Conservation (phyloP, 2,113 vertebrate genomes). For the Orientallactaga bullata region DNA sequence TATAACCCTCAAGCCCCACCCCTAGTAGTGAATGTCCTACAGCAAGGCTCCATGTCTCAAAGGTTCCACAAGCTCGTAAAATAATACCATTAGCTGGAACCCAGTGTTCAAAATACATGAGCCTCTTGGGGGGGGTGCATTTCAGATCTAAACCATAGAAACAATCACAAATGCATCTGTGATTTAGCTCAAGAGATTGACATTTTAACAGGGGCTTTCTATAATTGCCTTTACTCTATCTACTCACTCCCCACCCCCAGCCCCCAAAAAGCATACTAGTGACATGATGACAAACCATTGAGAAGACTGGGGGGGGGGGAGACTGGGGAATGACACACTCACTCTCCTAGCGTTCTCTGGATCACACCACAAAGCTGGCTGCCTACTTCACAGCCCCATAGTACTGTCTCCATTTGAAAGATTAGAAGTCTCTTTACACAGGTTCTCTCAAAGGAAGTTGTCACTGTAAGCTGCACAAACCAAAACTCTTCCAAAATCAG, state of each 20-base stretch:
- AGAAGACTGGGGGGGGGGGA: not conserved
- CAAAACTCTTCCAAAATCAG: slow-evolving; percentile 89
- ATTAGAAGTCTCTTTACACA: slow-evolving; percentile 82
- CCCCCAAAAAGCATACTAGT: not conserved
- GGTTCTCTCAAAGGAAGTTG: slow-evolving; percentile 86
- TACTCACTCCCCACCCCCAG: not conserved
- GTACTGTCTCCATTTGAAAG: slow-evolving; percentile 70
- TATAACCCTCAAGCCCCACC: not conserved
- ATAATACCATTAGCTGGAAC: not conserved
- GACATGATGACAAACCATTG: not conserved
- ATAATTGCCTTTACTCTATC: slow-evolving; percentile 18
- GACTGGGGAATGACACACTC: not conserved
- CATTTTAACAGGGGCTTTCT: slow-evolving; percentile 33
- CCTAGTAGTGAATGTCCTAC: not conserved
- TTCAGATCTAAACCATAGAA: not conserved
- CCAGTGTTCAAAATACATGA: not conserved
- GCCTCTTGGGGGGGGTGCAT: not conserved
- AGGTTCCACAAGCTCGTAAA: not conserved
- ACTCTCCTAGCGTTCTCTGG: not conserved
- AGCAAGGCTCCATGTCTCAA: not conserved
- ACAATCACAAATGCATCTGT: not conserved
- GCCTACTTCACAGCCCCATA: not conserved
- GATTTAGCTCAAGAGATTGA: not conserved
- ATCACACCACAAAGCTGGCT: not conserved
- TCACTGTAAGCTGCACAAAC: slow-evolving; percentile 87